Percentiles rank a stretch among this genome's conserved stretches.
Conservation (phyloP, 1,140 invertebrate species). For the Apis laboriosa region DNA sequence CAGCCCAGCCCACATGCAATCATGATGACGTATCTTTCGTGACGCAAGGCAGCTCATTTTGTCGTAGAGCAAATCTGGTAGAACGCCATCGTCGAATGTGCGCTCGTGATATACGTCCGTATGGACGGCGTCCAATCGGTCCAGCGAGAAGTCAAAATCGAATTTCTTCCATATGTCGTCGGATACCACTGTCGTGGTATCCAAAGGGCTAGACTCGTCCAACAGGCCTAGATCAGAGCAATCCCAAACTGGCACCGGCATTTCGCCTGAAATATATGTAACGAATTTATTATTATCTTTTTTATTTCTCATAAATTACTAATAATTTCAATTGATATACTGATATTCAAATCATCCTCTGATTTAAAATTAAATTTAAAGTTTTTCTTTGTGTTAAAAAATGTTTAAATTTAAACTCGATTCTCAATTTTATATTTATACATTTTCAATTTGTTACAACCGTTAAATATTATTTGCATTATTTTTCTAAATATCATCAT, state of each 20-base stretch:
- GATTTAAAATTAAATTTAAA: too few relatives aligned
- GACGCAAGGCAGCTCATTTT: slow-evolving; percentile 59
- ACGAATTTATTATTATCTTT: neutral
- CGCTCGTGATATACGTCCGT: slow-evolving; percentile 61
- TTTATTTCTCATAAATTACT: too few relatives aligned
- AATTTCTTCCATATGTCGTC: slow-evolving; percentile 83
- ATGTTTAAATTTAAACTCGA: too few relatives aligned
- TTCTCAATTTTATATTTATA: too few relatives aligned
- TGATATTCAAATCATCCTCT: too few relatives aligned
- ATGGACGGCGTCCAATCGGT: slow-evolving; percentile 46
- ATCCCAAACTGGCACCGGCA: slow-evolving; percentile 69
- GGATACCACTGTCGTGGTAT: slow-evolving; percentile 66
- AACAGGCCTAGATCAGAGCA: slow-evolving; percentile 55
- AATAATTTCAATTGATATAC: too few relatives aligned
- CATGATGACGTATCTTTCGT: slow-evolving; percentile 82
- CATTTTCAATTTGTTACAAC: too few relatives aligned
- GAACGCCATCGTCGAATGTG: slow-evolving; percentile 38
- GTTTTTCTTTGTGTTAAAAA: too few relatives aligned
- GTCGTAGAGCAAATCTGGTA: slow-evolving; percentile 44
- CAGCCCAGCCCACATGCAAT: slow-evolving; percentile 86
- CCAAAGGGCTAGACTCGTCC: slow-evolving; percentile 52
- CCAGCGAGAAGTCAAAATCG: slow-evolving; percentile 73
- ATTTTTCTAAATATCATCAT: too few relatives aligned
- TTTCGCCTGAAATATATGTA: slow-evolving; percentile 40
- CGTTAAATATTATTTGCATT: too few relatives aligned